These are phyloP conservation scores for Punctoribates punctum DNA, from an alignment of 2,888 invertebrate genomes.

Conservation along the genomic window DNA sequence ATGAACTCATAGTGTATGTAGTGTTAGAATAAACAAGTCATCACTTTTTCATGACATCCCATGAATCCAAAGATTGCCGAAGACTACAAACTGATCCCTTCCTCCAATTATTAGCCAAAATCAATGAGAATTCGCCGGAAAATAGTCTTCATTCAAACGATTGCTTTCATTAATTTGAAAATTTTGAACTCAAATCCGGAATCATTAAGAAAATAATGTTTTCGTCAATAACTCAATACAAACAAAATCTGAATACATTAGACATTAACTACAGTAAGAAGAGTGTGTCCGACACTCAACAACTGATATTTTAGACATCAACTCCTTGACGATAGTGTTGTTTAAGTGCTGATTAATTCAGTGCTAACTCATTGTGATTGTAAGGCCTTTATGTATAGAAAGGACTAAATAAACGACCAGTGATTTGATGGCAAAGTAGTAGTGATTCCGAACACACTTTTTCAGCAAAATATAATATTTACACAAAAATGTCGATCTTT, in stretches of 20 bases:
- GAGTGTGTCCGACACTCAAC: not conserved
- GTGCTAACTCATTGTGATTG: not conserved
- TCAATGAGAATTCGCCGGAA: not conserved
- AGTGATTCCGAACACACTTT: conserved; percentile 19
- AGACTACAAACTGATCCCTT: not conserved
- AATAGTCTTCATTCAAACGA: not conserved
- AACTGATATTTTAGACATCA: not conserved
- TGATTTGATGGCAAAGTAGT: not conserved
- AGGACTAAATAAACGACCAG: not conserved
- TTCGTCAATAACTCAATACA: too few species aligned
- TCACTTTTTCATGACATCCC: conserved; percentile 1
- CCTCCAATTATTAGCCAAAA: not conserved
- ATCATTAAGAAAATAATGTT: too few species aligned
- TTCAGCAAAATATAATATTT: conserved; percentile 12
- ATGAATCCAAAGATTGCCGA: not conserved
- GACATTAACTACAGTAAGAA: not conserved
- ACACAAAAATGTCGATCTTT: conserved; percentile 14
- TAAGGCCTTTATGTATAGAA: not conserved
- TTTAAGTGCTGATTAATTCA: conserved; percentile 8
- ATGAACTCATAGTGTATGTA: conserved; percentile 3
- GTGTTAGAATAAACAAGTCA: conserved; percentile 5
- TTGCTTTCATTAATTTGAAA: not conserved
- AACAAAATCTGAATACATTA: not conserved
- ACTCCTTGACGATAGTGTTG: not conserved
- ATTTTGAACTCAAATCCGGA: too few species aligned